phyloP scores from a whole-genome alignment of 2,113 vertebrate genomes.

The Leuciscus idus region DNA sequence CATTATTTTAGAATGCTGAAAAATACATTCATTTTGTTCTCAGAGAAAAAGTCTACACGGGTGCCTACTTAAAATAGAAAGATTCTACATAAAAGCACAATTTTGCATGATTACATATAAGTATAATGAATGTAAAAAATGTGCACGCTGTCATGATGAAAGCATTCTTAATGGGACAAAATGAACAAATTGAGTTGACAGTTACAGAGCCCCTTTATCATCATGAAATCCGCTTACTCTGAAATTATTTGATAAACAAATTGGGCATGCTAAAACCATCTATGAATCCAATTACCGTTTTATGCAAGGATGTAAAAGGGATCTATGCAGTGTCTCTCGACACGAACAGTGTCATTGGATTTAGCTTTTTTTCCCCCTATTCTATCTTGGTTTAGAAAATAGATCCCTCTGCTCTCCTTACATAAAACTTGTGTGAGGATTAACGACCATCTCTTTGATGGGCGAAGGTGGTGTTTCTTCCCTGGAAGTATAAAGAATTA shows the following conservation, averaged over 20 bases:
- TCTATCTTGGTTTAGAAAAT: constrained; percentile 59
- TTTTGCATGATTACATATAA: background rate
- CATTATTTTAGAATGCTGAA: background rate
- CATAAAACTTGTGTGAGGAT: constrained; percentile 51
- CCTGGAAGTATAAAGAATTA: constrained; percentile 52
- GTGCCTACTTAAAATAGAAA: background rate
- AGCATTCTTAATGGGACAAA: background rate
- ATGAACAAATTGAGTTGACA: background rate
- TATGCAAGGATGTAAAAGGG: background rate
- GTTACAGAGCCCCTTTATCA: background rate
- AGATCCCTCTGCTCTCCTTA: constrained; percentile 49
- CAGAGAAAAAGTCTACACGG: background rate
- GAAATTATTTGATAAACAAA: background rate
- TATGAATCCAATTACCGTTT: constrained; percentile 4
- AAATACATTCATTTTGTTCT: background rate
- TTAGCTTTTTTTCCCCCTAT: constrained; percentile 30
- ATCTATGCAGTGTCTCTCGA: background rate
- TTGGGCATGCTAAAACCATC: background rate
- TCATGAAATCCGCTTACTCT: background rate
- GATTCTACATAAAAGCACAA: background rate
- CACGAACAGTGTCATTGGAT: background rate
- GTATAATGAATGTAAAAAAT: background rate
- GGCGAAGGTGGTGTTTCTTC: constrained; percentile 19
- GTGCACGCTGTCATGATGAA: background rate
- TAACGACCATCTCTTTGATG: constrained; percentile 65